Evolutionary conservation across 2,113 vertebrate species (phyloP).

Genomic region (Butastur rufipennis): DNA sequence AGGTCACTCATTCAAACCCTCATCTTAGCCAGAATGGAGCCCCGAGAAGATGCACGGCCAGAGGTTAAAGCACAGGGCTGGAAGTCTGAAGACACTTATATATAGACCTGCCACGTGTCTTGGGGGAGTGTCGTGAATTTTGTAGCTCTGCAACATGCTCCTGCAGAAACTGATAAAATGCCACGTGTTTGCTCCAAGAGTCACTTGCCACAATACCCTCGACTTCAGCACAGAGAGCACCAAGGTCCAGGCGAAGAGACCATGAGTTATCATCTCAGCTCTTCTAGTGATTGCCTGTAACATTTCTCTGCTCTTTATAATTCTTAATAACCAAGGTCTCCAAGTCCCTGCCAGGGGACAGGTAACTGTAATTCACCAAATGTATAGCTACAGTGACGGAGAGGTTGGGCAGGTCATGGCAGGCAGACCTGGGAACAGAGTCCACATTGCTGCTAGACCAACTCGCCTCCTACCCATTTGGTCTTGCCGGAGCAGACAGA

Average conservation of each 20-base stretch:
- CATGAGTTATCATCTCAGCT: not conserved
- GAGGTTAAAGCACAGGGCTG: not conserved
- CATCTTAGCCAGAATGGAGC: rapidly evolving
- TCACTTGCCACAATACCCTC: rapidly evolving
- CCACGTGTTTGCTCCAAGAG: rapidly evolving
- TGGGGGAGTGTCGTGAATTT: not conserved
- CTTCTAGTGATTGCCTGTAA: not conserved
- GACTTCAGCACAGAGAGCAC: not conserved
- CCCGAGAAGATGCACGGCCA: not conserved
- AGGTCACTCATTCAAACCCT: rapidly evolving
- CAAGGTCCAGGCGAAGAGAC: not conserved
- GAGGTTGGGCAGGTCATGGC: not conserved
- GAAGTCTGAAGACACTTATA: not conserved
- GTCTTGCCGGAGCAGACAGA: not conserved
- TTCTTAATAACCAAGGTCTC: not conserved
- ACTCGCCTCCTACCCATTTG: not conserved
- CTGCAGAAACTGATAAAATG: not conserved
- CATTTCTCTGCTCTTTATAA: not conserved
- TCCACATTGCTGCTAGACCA: not conserved
- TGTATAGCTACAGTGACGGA: not conserved
- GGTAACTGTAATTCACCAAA: slow-evolving; percentile 2
- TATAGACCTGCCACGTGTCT: not conserved
- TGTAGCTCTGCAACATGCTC: not conserved
- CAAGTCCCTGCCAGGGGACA: not conserved
- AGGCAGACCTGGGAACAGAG: not conserved